Evolutionary conservation across 1,140 invertebrate species (phyloP).

Genomic region (Oreohelix idahoensis): DNA sequence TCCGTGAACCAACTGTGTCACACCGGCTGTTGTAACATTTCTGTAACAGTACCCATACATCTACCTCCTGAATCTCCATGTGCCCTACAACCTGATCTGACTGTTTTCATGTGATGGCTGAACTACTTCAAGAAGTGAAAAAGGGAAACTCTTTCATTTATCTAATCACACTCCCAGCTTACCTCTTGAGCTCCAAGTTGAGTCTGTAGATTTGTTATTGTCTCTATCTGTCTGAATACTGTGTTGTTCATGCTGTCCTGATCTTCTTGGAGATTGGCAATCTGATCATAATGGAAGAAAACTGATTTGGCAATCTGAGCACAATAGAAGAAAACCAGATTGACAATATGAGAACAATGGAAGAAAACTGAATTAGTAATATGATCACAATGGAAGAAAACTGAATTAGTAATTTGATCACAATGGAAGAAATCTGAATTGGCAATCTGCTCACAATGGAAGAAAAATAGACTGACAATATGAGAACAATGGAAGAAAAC

Average conservation of each 20-base stretch:
- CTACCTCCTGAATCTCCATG: no score
- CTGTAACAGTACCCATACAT: no score
- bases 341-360: not conserved
- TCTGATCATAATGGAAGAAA: not conserved
- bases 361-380: not conserved
- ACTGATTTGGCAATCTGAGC: not conserved
- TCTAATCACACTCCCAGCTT: no score
- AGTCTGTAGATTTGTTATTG: constrained; percentile 5
- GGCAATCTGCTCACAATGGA: not conserved
- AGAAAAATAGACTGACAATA: not conserved
- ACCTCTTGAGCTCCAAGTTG: constrained; percentile 21
- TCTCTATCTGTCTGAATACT: not conserved
- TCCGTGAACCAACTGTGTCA: no score
- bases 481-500: not conserved
- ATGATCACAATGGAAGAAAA: not conserved
- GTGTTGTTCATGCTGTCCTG: constrained; percentile 31
- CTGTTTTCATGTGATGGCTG: no score
- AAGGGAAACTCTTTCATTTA: no score
- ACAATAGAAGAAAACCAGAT: not conserved
- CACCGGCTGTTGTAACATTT: no score
- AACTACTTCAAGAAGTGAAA: no score
- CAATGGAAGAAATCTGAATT: not conserved
- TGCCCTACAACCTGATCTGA: no score
- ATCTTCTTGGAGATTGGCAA: constrained; percentile 31
- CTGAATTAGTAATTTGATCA: not conserved